Evolutionary conservation across 2,113 vertebrate species (phyloP), one percentile per base, ranked within the genome.

Genomic region (Callocephalon fimbriatum): DNA sequence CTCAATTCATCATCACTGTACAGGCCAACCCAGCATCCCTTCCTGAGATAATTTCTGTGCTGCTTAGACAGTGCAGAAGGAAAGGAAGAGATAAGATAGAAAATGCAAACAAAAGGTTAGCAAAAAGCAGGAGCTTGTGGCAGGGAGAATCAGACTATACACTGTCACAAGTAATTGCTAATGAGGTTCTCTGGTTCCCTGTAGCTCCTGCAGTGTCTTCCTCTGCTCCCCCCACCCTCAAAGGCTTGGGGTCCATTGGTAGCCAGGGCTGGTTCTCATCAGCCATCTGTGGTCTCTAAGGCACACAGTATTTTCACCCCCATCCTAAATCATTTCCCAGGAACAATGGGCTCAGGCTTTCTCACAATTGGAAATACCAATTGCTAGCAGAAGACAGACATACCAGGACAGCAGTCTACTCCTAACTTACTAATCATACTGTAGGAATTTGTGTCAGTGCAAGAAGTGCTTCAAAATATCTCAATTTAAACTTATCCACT

Each of bases 381-480:
- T 19, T 68, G 35, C 42, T 70, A 59, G 65, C 27, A 90, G 50
- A 90, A 88, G 25, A 65, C n/a, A 95, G 85, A 61, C 71, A 58
- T 51, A 68, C 21, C 59, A 95, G 68, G 70, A 68, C 17, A 84
- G 45, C 38, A n/a, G 9, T 68, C 83, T 78, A 40, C 79, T 85
- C 73, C 61, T 86, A 77, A 86, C 40, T 91, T 95, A 86, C 93
- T 91, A 94, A 94, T 87, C 95, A 61, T 62, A 72, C 50, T 38
- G 7, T 48, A 92, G 85, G 89, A 95, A 95, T 94, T 90, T 86
- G 14, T 92, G 40, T 93, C 70, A 93, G 40, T 95, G 68, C 65
- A 91, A 87, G 65, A 95, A 94, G 97, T 92, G 86, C 83, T 94
- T 97, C 86, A 95, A 96, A 97, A 91, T 96, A 95, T 89, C 91